Evolutionary conservation across 2,888 invertebrate genomes (phyloP).

Genomic region (Cheilosia impressa): DNA sequence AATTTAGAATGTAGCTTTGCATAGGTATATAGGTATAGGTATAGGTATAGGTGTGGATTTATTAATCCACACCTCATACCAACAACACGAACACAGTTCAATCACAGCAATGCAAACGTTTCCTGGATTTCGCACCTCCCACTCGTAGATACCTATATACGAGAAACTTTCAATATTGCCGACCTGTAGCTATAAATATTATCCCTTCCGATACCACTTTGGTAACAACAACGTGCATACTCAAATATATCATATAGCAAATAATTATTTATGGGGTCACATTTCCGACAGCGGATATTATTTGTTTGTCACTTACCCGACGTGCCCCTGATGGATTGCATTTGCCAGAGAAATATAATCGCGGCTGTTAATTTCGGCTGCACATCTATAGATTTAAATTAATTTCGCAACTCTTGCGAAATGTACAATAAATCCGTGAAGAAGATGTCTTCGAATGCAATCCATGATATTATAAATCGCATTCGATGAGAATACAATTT

Average conservation of each 20-base stretch:
- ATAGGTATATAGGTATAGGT: no score
- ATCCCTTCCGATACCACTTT: slow-evolving; percentile 37
- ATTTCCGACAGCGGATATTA: slow-evolving; percentile 74
- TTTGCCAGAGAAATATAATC: slow-evolving; percentile 56
- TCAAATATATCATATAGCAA: slow-evolving; percentile 67
- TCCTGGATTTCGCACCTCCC: background rate
- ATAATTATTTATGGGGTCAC: slow-evolving; percentile 71
- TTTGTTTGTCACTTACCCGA: slow-evolving; percentile 72
- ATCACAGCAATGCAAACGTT: background rate
- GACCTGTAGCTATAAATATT: slow-evolving; percentile 44
- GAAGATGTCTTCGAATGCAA: slow-evolving; percentile 44
- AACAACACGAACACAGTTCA: background rate
- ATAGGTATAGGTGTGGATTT: no score
- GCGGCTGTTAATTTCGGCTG: slow-evolving; percentile 59
- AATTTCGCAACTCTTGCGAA: slow-evolving; percentile 42
- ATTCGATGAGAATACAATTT: slow-evolving; percentile 15
- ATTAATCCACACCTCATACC: background rate
- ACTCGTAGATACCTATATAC: no score
- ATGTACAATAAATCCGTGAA: slow-evolving; percentile 22
- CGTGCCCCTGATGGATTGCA: slow-evolving; percentile 62
- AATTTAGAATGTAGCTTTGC: no score
- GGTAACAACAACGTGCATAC: slow-evolving; percentile 10
- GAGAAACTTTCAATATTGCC: slow-evolving; percentile 10
- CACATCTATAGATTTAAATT: slow-evolving; percentile 49
- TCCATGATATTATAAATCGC: slow-evolving; percentile 54